A percentile compares a stretch with the other conserved stretches of the same genome.
These are phyloP conservation scores for Apeira syringaria DNA, from an alignment of 2,888 invertebrate species.

Conservation along the genomic window DNA sequence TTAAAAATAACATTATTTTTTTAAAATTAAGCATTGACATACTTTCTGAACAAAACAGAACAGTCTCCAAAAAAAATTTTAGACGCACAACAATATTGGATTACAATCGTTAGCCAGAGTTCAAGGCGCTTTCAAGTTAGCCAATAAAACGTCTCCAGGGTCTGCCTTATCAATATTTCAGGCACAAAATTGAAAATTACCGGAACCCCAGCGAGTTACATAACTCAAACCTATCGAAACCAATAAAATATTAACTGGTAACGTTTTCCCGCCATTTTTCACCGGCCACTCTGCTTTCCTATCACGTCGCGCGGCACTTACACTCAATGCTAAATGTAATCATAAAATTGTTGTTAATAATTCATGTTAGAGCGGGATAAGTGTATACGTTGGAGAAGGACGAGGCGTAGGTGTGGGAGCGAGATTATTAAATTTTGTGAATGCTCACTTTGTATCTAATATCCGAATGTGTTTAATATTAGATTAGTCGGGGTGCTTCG, in stretches of 20 bases:
- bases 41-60: neutral
- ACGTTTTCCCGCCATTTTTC: slow-evolving; percentile 77
- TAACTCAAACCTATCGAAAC: slow-evolving; percentile 79
- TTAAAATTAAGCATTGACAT: neutral
- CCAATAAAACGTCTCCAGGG: slow-evolving; percentile 43
- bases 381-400: slow-evolving; percentile 39
- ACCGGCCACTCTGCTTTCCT: slow-evolving; percentile 67
- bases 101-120: slow-evolving; percentile 25
- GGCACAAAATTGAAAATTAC: slow-evolving; percentile 81
- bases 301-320: slow-evolving; percentile 75
- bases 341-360: slow-evolving; percentile 83
- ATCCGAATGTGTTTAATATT: slow-evolving; percentile 83
- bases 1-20: too few species aligned
- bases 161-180: slow-evolving; percentile 75
- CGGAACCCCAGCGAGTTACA: slow-evolving; percentile 61
- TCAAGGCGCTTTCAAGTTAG: slow-evolving; percentile 33
- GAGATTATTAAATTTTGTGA: slow-evolving; percentile 82
- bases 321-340: slow-evolving; percentile 78
- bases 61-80: slow-evolving; percentile 22
- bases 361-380: slow-evolving; percentile 61
- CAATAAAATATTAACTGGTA: slow-evolving; percentile 80
- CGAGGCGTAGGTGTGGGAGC: slow-evolving; percentile 54
- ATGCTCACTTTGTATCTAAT: slow-evolving; percentile 83
- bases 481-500: slow-evolving; percentile 71
- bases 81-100: slow-evolving; percentile 23